Base-by-base conservation (phyloP, 2,113 vertebrate genomes). In the Nicator chloris region DNA sequence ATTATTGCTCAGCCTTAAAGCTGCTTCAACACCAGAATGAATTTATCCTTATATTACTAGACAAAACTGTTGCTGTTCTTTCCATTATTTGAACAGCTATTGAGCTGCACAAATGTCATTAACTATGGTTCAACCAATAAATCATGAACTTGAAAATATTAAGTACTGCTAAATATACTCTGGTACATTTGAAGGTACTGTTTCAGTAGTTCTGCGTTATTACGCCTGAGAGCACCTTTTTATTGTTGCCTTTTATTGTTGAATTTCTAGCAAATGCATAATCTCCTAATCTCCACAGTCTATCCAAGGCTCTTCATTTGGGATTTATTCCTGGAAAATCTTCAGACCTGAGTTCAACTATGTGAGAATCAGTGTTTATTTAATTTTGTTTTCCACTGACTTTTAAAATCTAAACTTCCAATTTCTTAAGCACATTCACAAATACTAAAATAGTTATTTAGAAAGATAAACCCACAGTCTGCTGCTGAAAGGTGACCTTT, bases 1-100 rank as follows among this genome's bases (percentile, higher is more conserved):
- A 13, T 86, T 94, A 90, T 22, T 92, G 26, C 37, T 92, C 69
- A 90, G 27, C 53, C 69, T 95, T 86, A 88, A 77, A 96, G 44
- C 66, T 66, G 7, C 35, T 92, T 78, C 76, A 78, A 27, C 28
- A 86, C 20, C 18, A 83, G 47, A 83, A 91, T 75, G 24, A 92
- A 86, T 94, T 88, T 86, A 78, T 75, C 68, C 40, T 47, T 81
- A 47, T 66, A 86, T 82, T 90, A 40, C 50, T 51, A 83, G 79
- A 65, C 30, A 90, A 88, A 94, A 80, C 44, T 85, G 33, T 33
- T 71, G 35, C 50, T 91, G 44, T 96, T 83, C 33, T 81, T 94
- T 83, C 68, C 30, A 37, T 82, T 91, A 73, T 82, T 92, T 92
- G 82, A 88, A 77, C 28, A 88, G 47, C 44, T 78, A 83, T 83